A percentile compares a stretch with the other conserved stretches of the same genome.
Conservation (phyloP, 2,888 invertebrate species). For the Pachydiplax longipennis region DNA sequence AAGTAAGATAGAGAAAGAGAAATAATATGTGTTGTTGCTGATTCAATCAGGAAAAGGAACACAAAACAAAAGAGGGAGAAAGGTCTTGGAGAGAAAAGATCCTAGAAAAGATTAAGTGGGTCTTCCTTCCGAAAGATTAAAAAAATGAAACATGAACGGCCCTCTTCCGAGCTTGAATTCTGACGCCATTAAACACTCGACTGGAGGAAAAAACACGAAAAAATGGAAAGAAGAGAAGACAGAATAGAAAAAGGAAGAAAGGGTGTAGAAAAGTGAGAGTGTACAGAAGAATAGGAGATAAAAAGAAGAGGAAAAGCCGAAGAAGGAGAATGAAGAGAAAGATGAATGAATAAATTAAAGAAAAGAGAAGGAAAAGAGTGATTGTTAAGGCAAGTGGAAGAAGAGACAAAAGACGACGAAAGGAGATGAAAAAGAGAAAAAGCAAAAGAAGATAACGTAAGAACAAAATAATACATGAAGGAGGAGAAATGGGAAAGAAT, state of each 20-base stretch:
- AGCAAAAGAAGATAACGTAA: neutral
- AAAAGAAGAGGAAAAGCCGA: constrained; percentile 16
- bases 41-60: neutral
- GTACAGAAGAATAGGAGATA: constrained; percentile 43
- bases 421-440: constrained; percentile 44
- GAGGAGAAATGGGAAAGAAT: constrained; percentile 45
- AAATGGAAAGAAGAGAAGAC: constrained; percentile 50
- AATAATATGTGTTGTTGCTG: no score
- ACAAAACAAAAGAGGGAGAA: neutral
- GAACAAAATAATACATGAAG: no score
- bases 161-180: neutral
- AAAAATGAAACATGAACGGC: neutral
- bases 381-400: neutral
- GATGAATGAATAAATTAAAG: constrained; percentile 38
- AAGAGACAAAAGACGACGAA: neutral
- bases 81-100: neutral
- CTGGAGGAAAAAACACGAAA: neutral
- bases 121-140: neutral
- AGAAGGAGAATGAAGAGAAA: constrained; percentile 43
- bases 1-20: no score
- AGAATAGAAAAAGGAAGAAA: constrained; percentile 57
- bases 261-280: neutral
- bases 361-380: constrained; percentile 45
- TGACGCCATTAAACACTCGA: neutral
- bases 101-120: neutral